Evolutionary conservation across 2,888 invertebrate genomes (phyloP).

Genomic region (Tiliacea citrago): DNA sequence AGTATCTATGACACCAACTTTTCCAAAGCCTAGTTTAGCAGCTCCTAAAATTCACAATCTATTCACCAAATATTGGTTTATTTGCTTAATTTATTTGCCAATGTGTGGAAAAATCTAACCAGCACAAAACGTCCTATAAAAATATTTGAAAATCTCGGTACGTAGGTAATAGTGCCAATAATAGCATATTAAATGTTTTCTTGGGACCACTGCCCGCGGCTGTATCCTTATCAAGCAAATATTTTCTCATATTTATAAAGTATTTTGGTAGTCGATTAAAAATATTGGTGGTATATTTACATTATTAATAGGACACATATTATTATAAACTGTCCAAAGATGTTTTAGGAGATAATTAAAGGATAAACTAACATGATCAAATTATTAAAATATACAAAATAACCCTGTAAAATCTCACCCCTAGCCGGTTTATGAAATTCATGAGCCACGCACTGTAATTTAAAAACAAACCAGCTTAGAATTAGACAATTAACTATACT

Average conservation of each 20-base stretch:
- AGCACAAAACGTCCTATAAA: conserved; percentile 38
- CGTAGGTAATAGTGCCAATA: conserved; percentile 40
- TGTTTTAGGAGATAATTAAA: not conserved
- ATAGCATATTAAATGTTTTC: conserved; percentile 57
- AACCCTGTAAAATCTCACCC: too few relatives aligned
- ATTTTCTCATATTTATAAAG: conserved; percentile 40
- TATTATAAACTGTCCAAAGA: too few relatives aligned
- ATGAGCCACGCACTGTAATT: too few relatives aligned
- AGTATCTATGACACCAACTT: not conserved
- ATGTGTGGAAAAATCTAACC: not conserved
- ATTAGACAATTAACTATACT: too few relatives aligned
- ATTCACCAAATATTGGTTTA: not conserved
- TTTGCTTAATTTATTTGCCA: conserved; percentile 6
- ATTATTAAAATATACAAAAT: too few relatives aligned
- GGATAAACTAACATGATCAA: not conserved
- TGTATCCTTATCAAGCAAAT: conserved; percentile 24
- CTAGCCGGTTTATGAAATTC: not conserved
- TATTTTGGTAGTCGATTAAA: conserved; percentile 35
- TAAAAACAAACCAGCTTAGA: too few relatives aligned
- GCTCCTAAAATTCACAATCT: not conserved
- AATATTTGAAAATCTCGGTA: conserved; percentile 57
- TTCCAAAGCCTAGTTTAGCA: not conserved
- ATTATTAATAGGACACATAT: not conserved
- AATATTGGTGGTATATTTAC: conserved; percentile 14
- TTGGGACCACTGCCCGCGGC: conserved; percentile 51